Evolutionary conservation across 2,888 invertebrate genomes (phyloP).

Genomic region (Seira ritae): DNA sequence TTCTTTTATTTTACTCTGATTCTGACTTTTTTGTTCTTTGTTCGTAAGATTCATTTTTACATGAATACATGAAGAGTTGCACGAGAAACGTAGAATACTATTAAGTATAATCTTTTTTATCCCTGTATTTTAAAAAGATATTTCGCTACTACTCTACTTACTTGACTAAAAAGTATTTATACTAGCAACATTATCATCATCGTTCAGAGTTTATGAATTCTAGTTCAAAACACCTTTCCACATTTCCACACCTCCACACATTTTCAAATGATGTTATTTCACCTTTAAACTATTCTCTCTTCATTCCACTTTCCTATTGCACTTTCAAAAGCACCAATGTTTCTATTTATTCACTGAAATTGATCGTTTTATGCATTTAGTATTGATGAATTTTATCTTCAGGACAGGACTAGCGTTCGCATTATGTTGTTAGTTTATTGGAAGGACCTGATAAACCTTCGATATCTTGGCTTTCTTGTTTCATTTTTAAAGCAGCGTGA

Average conservation of each 20-base stretch:
- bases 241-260: background rate
- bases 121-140: conserved; percentile 5
- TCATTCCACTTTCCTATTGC: conserved; percentile 1
- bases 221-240: conserved; percentile 21
- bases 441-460: too few relatives aligned
- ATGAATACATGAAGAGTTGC: background rate
- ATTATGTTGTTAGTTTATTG: too few relatives aligned
- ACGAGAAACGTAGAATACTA: background rate
- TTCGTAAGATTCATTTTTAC: conserved; percentile 7
- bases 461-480: too few relatives aligned
- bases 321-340: background rate
- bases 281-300: background rate
- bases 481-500: too few relatives aligned
- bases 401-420: background rate
- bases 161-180: background rate
- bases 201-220: background rate
- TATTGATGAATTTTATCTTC: background rate
- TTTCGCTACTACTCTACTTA: background rate
- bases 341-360: conserved; percentile 16
- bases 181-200: background rate
- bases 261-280: background rate
- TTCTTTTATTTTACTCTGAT: background rate
- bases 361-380: background rate
- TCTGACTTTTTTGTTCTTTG: background rate
- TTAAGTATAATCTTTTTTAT: too few relatives aligned